Evolutionary conservation across 1,140 invertebrate genomes (phyloP).

Genomic region (honey bee (Apis mellifera)): Amel_HAv3.1 CM009938.2:3522501-3523000

Average conservation of each 20-base stretch:
- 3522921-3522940: too few species aligned
- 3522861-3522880: not conserved
- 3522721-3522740: conserved; percentile 48
- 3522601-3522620: too few species aligned
- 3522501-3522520: too few species aligned
- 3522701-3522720: conserved; percentile 56
- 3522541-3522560: too few species aligned
- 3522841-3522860: not conserved
- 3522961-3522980: too few species aligned
- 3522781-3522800: conserved; percentile 38
- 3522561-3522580: too few species aligned
- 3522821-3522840: not conserved
- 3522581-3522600: too few species aligned
- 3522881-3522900: not conserved
- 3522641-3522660: not conserved
- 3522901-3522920: not conserved
- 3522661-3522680: not conserved
- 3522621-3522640: too few species aligned
- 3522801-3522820: conserved; percentile 21
- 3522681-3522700: conserved; percentile 31
- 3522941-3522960: too few species aligned
- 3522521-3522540: too few species aligned
- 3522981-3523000: too few species aligned
- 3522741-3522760: conserved; percentile 39
- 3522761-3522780: conserved; percentile 61